Evolutionary conservation across 2,888 invertebrate species (phyloP).

Genomic region (Polylopha cassiicola): DNA sequence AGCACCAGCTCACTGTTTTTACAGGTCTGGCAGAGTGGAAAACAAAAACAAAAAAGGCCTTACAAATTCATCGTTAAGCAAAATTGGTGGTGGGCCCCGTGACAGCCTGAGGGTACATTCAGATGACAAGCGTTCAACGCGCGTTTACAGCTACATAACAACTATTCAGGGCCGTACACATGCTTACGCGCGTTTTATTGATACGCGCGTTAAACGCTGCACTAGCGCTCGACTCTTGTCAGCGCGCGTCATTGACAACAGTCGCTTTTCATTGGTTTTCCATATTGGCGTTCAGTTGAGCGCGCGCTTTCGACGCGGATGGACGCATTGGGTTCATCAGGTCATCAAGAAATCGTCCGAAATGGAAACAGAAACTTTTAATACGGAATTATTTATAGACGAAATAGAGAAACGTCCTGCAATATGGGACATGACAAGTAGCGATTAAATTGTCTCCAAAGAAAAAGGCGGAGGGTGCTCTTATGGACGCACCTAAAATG

Average conservation of each 20-base stretch:
- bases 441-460: constrained; percentile 29
- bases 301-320: constrained; percentile 22
- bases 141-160: constrained; percentile 28
- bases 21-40: too few relatives aligned
- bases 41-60: too few relatives aligned
- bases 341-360: constrained; percentile 22
- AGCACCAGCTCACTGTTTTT: too few relatives aligned
- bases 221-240: constrained; percentile 28
- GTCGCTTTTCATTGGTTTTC: constrained; percentile 16
- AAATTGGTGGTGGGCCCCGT: constrained; percentile 6
- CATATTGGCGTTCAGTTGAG: constrained; percentile 15
- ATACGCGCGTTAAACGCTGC: constrained; percentile 27
- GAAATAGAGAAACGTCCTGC: constrained; percentile 25
- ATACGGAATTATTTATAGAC: constrained; percentile 25
- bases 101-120: constrained; percentile 4
- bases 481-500: too few relatives aligned
- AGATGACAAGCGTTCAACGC: constrained; percentile 18
- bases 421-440: constrained; percentile 27
- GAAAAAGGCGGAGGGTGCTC: constrained; percentile 29
- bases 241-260: constrained; percentile 23
- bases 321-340: constrained; percentile 17
- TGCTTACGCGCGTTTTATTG: constrained; percentile 27
- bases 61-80: too few relatives aligned
- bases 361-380: constrained; percentile 21
- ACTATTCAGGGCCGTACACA: constrained; percentile 28